Base-by-base conservation (phyloP, 2,113 vertebrate species). In the Gobius niger region DNA sequence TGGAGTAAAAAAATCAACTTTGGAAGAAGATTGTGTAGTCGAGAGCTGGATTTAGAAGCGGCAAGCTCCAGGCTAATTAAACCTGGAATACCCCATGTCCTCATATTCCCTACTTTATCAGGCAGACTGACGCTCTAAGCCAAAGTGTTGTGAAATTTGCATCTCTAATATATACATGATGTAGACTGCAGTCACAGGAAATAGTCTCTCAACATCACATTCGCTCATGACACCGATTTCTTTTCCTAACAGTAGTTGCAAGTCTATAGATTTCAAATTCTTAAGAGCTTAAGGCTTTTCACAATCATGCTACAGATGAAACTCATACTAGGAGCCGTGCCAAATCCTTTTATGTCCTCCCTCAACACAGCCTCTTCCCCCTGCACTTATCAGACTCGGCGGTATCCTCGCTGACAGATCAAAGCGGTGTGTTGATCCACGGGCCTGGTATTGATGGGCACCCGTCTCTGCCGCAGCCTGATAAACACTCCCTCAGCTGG, bases 381-480 rank as follows among this genome's bases (percentile, higher is more conserved):
- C 41, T 60, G 57, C n/a, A 60, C 40, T 60, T 44, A 60, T 41
- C 57, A 4, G 24, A 34, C 24, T 34, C 24, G 14, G 34, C 7
- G 42, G 40, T 60, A 5, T 41, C 34, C 57, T 60, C 15, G 15
- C 40, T 60, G 57, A 42, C 15, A 44, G 40, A 60, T 60, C 57
- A 60, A 60, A 60, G 57, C 41, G 13, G 7, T 44, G 14, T 42
- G 57, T 60, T 44, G 34, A 60, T 50, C 47, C 11, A 1, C 14
- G 47, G 13, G 57, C 57, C 57, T 60, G 57, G 40, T 44, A 44
- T 44, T 60, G 57, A 60, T 60, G 57, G 41, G 57, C 42, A 40
- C 57, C 56, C 8, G 13, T 60, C 57, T n/a, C 57, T 60, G 57
- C 34, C 57, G 44, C 13, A 44, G 34, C 57, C 40, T 44, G 57